Percentiles rank a stretch among this genome's conserved stretches.
phyloP scores from a whole-genome alignment of 1,140 invertebrate genomes.

The Lepidurus arcticus region DNA sequence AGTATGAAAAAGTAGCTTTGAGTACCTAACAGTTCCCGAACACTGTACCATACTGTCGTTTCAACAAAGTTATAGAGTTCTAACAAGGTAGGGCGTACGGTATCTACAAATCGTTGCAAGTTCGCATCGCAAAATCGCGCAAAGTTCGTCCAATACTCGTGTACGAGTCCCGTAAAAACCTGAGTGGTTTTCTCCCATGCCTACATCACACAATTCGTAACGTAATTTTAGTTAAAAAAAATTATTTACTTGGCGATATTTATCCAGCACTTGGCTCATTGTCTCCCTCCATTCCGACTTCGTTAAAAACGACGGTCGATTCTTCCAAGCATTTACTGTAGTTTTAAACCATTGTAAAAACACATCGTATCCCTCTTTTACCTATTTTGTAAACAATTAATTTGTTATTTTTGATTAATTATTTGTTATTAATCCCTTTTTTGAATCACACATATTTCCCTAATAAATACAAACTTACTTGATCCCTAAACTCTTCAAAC shows the following conservation, averaged over 20 bases:
- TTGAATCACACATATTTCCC: no score
- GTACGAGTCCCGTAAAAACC: neutral
- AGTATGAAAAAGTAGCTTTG: constrained; percentile 34
- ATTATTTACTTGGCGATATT: neutral
- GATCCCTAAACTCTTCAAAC: neutral
- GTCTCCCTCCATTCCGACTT: neutral
- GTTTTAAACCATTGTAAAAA: neutral
- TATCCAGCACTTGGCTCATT: neutral
- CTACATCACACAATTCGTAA: neutral
- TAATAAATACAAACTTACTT: neutral
- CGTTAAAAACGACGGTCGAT: neutral
- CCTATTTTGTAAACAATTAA: neutral
- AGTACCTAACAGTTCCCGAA: constrained; percentile 57
- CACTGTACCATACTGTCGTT: constrained; percentile 61
- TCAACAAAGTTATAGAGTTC: constrained; percentile 67
- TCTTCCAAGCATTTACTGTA: neutral
- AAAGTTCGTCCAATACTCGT: constrained; percentile 39
- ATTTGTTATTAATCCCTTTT: constrained; percentile 35
- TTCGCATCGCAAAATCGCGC: constrained; percentile 53
- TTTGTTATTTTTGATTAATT: constrained; percentile 55
- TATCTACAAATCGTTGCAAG: constrained; percentile 65
- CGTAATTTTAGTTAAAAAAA: no score
- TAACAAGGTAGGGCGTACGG: constrained; percentile 68
- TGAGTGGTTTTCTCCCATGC: neutral
- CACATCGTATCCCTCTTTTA: neutral